These are phyloP conservation scores for Diadumene lineata DNA, from an alignment of 92 coral and sea anemone genomes.

Conservation along the genomic window DNA sequence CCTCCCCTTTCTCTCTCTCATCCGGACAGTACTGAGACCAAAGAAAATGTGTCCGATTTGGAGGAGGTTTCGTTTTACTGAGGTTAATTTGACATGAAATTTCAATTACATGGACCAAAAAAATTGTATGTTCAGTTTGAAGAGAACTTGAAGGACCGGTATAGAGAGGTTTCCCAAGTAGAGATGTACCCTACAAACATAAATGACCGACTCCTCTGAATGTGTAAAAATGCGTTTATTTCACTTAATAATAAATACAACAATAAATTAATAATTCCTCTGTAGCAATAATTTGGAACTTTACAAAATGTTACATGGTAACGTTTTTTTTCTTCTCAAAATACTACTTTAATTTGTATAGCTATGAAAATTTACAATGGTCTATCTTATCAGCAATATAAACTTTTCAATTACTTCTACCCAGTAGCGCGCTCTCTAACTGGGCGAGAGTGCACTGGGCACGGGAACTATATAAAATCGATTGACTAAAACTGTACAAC, in stretches of 20 bases:
- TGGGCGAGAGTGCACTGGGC: background rate
- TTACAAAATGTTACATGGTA: conserved; percentile 38
- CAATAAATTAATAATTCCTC: conserved; percentile 23
- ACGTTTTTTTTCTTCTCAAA: conserved; percentile 2
- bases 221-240: conserved; percentile 11
- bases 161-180: too few species aligned
- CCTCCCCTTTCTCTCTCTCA: too few species aligned
- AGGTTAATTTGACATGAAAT: too few species aligned
- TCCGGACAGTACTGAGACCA: too few species aligned
- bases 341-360: background rate
- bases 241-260: conserved; percentile 24
- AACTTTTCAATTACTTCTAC: background rate
- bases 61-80: too few species aligned
- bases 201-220: too few species aligned
- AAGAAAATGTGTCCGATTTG: too few species aligned
- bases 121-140: too few species aligned
- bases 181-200: too few species aligned
- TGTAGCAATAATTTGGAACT: conserved; percentile 13
- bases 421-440: background rate
- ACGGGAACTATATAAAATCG: conserved; percentile 1
- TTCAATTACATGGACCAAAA: too few species aligned
- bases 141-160: too few species aligned
- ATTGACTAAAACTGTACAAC: background rate
- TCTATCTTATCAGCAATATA: background rate
- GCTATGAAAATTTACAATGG: background rate